Evolutionary conservation across 2,888 invertebrate species (phyloP).

Genomic region (Apodemia mormo): DNA sequence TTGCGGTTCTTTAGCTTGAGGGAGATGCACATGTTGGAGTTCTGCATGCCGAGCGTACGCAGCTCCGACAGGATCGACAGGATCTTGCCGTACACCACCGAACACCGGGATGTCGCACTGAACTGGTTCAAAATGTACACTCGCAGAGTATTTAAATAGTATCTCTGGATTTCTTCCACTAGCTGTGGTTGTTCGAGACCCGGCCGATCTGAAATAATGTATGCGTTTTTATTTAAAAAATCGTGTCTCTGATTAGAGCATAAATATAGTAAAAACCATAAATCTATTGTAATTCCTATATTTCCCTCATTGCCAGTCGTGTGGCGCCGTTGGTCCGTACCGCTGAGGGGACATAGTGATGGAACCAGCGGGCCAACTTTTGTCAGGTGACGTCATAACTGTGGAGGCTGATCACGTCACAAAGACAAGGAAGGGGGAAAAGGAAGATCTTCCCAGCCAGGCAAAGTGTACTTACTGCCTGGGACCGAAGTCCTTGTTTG

Average conservation of each 20-base stretch:
- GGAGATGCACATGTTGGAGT: slow-evolving; percentile 98
- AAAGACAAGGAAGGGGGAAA: no score
- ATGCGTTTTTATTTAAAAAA: neutral
- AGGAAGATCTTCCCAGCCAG: no score
- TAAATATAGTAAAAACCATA: no score
- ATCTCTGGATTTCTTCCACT: slow-evolving; percentile 98
- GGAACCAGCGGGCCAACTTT: no score
- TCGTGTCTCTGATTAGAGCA: neutral
- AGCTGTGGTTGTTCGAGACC: slow-evolving; percentile 93
- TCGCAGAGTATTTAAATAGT: slow-evolving; percentile 95
- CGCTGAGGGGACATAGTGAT: no score
- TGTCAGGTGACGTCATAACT: no score
- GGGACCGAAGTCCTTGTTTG: no score
- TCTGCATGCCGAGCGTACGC: slow-evolving; percentile 96
- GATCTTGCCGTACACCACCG: slow-evolving; percentile 93
- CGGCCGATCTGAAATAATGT: slow-evolving; percentile 89
- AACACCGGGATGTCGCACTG: slow-evolving; percentile 87
- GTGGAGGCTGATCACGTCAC: no score
- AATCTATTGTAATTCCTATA: no score
- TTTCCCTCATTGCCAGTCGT: no score
- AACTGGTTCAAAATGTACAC: slow-evolving; percentile 95
- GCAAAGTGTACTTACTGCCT: no score
- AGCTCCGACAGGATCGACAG: slow-evolving; percentile 96
- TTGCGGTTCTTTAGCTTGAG: slow-evolving; percentile 97
- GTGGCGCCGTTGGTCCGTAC: no score